phyloP scores from a whole-genome alignment of 2,888 invertebrate genomes.

The Catocala sponsa region DNA sequence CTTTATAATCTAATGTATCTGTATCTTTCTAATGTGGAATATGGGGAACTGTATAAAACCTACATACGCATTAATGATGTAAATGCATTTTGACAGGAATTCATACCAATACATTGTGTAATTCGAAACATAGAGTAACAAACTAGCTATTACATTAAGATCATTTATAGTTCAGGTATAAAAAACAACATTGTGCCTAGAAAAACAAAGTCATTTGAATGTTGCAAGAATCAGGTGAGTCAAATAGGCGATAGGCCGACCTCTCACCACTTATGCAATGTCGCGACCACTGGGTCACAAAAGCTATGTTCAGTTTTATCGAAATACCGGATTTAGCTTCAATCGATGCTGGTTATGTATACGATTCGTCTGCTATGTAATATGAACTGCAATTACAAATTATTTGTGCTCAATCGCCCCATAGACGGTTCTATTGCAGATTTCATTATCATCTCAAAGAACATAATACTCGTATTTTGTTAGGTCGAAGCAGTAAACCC shows the following conservation, averaged over 20 bases:
- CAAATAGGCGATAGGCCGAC: constrained; percentile 42
- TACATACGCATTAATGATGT: too few species aligned
- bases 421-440: background rate
- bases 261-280: constrained; percentile 47
- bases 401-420: constrained; percentile 2
- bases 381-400: constrained; percentile 7
- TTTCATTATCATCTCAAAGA: too few species aligned
- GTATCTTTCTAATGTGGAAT: too few species aligned
- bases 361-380: constrained; percentile 7
- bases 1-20: too few species aligned
- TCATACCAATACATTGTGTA: background rate
- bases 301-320: constrained; percentile 36
- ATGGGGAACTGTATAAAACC: too few species aligned
- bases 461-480: too few species aligned
- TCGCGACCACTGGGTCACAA: constrained; percentile 42
- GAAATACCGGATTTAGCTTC: constrained; percentile 34
- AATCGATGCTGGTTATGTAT: constrained; percentile 35
- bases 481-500: too few species aligned
- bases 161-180: background rate
- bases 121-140: background rate
- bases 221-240: constrained; percentile 30
- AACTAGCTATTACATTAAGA: background rate
- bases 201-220: constrained; percentile 15
- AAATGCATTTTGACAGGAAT: too few species aligned
- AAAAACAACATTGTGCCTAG: constrained; percentile 10